Base-by-base conservation (phyloP, 2,113 vertebrate genomes). In the Menidia beryllina region DNA sequence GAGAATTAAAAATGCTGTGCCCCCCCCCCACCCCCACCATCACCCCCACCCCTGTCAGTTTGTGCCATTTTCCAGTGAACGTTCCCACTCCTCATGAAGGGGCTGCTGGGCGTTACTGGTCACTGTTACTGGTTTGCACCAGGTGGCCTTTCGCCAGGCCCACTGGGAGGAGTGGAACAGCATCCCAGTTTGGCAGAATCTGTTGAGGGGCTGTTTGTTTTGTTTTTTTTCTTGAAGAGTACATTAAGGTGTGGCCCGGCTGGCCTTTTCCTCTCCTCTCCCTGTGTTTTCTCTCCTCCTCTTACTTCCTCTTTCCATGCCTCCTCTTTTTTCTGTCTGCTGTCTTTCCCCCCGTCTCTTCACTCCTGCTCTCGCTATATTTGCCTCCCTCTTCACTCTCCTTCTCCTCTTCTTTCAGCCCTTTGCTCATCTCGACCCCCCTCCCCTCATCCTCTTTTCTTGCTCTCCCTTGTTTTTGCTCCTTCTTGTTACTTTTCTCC, bases 171-270 rank as follows among this genome's bases (percentile, higher is more conserved):
- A 49, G 20, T 49, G 20, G 34, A 11, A 1, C 25, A 68, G 27
- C 11, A 7, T 52, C 52, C 14, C n/a, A 51, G 57, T 27, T 39
- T 34, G 51, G 19, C 20, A 17, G 23, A 79, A 75, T 69, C 51
- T 55, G 20, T 1, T 47, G 50, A 45, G 48, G 39, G 45, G 53
- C 54, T 69, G 72, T 51, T n/a, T 27, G 69, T 75, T 59, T 50
- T 38, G 23, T 8, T 8, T 8, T 39, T 15, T 3, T 12, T 41
- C 36, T 41, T 41, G 0, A 19, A 51, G 27, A 20, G 76, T 26
- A 5, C 9, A 55, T 67, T 65, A 60, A 85, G 84, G 82, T 87
- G 84, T 82, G 84, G 79, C 66, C 53, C 24, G 7, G 24, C 26
- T 39, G 34, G 27, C 39, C 55, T 77, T 57, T 10, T 21, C 1